Conservation (phyloP, 2,888 invertebrate genomes). For the Pegoplata infirma region DNA sequence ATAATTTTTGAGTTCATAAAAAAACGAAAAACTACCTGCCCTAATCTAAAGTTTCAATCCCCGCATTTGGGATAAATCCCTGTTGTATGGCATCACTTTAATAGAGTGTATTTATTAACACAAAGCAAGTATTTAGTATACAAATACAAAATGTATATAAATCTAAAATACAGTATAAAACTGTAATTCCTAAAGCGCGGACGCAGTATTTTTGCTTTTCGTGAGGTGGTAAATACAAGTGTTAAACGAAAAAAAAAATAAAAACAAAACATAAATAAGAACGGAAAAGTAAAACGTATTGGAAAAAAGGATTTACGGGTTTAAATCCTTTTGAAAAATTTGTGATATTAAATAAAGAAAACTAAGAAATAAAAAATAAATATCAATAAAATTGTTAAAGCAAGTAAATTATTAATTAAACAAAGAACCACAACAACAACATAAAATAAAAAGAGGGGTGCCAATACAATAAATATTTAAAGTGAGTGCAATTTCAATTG, state of each 20-base stretch:
- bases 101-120: slow-evolving; percentile 41
- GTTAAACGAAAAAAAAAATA: slow-evolving; percentile 24
- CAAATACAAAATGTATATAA: no score
- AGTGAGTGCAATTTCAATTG: not conserved
- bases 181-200: slow-evolving; percentile 72
- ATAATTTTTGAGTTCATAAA: no score
- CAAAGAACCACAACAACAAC: not conserved
- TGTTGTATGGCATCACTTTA: not conserved
- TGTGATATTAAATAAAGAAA: not conserved
- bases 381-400: not conserved
- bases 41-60: no score
- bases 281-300: slow-evolving; percentile 8
- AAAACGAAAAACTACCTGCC: no score
- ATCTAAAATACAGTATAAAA: slow-evolving; percentile 68
- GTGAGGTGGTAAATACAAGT: not conserved
- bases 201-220: slow-evolving; percentile 64
- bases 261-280: slow-evolving; percentile 11
- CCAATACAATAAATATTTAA: not conserved
- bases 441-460: not conserved
- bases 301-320: slow-evolving; percentile 20
- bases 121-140: slow-evolving; percentile 56
- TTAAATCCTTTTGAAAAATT: slow-evolving; percentile 14
- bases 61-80: no score
- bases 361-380: no score
- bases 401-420: not conserved